phyloP scores from a whole-genome alignment of 2,113 vertebrate genomes.

The Macrotis lagotis region DNA sequence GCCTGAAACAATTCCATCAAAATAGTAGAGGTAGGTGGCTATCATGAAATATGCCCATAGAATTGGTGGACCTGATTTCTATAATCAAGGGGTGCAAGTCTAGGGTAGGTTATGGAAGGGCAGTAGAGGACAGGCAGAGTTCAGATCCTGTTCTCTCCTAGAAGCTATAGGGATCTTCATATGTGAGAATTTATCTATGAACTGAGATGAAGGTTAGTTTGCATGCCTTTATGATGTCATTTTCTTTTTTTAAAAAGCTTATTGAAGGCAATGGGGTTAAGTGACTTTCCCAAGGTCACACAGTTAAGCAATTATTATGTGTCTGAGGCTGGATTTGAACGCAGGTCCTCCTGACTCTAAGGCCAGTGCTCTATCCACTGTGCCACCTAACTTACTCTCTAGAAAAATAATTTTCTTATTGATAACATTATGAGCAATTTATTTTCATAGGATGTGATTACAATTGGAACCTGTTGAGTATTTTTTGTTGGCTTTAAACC shows the following conservation, averaged over 20 bases:
- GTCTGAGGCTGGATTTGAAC: no score
- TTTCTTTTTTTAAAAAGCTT: no score
- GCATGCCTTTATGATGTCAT: neutral
- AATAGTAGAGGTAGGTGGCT: neutral
- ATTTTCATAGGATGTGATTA: conserved; percentile 26
- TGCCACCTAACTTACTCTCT: no score
- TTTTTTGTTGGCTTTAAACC: conserved; percentile 47
- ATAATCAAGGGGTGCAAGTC: neutral
- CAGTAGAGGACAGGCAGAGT: neutral
- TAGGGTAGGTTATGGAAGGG: neutral
- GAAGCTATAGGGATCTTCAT: neutral
- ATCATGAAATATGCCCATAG: neutral
- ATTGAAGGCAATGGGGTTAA: no score
- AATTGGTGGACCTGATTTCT: neutral
- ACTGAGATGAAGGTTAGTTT: neutral
- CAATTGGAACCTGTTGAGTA: conserved; percentile 28
- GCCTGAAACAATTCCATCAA: neutral
- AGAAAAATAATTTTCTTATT: conserved; percentile 62
- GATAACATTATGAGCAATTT: conserved; percentile 26
- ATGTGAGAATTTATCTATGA: neutral
- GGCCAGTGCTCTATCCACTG: no score
- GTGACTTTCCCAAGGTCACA: no score
- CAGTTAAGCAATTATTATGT: no score
- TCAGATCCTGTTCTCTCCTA: neutral
- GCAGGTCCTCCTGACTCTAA: no score